Conservation (phyloP, 1,140 invertebrate genomes). For the Drosophila serrata region DNA sequence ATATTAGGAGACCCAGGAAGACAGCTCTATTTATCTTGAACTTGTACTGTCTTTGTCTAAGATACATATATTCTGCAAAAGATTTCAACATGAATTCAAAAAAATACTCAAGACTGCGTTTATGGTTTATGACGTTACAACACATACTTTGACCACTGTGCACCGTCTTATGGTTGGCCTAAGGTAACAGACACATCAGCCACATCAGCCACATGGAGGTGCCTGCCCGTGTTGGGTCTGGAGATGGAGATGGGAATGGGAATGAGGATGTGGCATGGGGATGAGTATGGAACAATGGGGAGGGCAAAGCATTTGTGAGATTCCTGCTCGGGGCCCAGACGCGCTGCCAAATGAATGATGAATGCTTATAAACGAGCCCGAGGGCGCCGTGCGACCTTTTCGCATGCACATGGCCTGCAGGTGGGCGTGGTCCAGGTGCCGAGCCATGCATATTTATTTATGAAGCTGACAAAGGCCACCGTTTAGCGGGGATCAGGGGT, state of each 20-base stretch:
- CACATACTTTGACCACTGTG: background rate
- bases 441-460: conserved; percentile 36
- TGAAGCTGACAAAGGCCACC: conserved; percentile 15
- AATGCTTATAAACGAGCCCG: conserved; percentile 76
- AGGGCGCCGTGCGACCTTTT: conserved; percentile 65
- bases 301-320: conserved; percentile 59
- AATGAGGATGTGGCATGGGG: background rate
- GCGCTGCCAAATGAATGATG: conserved; percentile 74
- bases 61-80: background rate
- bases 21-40: background rate
- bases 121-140: background rate
- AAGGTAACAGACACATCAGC: conserved; percentile 57
- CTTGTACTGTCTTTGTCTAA: background rate
- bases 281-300: conserved; percentile 36
- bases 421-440: conserved; percentile 21
- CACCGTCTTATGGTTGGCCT: conserved; percentile 28
- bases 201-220: background rate
- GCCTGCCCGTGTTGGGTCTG: background rate
- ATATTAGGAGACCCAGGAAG: background rate
- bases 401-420: conserved; percentile 45
- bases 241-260: too few species aligned
- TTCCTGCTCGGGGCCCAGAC: conserved; percentile 48
- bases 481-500: conserved; percentile 13
- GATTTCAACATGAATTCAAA: too few species aligned
- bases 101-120: background rate